Evolutionary conservation across 2,888 invertebrate genomes (phyloP), one percentile per base, ranked within the genome.

Genomic region (Lasius fuliginosus): DNA sequence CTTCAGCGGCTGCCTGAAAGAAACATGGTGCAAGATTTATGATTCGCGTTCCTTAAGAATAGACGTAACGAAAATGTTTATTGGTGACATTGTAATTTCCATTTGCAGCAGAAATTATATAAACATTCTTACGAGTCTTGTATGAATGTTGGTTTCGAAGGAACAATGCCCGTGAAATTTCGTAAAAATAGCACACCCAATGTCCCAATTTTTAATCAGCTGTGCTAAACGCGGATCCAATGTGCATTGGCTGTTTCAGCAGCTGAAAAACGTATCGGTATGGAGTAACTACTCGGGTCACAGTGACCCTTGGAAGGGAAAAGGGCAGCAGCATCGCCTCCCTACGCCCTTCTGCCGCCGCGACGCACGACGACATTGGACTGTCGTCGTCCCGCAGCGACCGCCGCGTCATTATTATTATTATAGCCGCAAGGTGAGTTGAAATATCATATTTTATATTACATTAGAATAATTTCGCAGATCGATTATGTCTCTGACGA

Each of bases 401-500:
- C 92, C 92, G 92, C 92, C 91, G 90, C 92, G 88, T 86, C 92
- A 89, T 87, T 87, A 83, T 89, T 27, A 23, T 83, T 81, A 87
- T 91, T 90, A 93, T 94, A 94, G 95, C 95, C 95, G 94, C 92
- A 94, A 95, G 95, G 95, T 95, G 89, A 94, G 95, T 92, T 62
- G 23, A 67, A 56, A 62, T 83, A 58, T 62, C 56, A n/a, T 49
- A 49, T 74, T 23, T 56, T n/a, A 23, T 15, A 23, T 64, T 81
- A 33, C 36, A 60, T 33, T 67, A 49, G 15, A 33, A 36, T 67
- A 4, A 53, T 67, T 5, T 27, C 11, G 0, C 30, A 0, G 9
- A 2, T 9, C 23, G 46, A 76, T n/a, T 46, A 15, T 65, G 18
- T 40, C 27, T 4, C 6, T 23, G 2, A n/a, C 27, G 6, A 65